Conservation (phyloP, 2,113 vertebrate species). For the Megaceryle maxima region DNA sequence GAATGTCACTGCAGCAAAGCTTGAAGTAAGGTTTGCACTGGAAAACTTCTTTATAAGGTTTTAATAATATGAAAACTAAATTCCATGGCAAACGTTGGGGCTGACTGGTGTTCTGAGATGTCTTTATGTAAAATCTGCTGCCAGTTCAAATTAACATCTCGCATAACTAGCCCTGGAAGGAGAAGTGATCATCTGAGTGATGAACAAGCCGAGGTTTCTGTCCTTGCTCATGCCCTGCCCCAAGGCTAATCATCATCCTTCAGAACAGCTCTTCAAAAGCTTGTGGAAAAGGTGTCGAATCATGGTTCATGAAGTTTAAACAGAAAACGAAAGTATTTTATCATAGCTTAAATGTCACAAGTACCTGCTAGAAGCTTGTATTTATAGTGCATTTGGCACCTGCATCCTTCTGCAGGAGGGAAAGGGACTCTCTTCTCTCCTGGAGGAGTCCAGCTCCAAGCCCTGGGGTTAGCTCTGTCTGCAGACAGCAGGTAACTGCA, state of each 20-base stretch:
- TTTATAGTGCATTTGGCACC: background rate
- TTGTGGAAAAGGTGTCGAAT: background rate
- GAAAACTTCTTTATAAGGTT: background rate
- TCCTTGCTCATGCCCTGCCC: slow-evolving; percentile 9
- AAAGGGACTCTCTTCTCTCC: background rate
- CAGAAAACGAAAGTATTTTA: background rate
- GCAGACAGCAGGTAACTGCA: background rate
- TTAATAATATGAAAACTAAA: background rate
- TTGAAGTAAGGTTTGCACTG: background rate
- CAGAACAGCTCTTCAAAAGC: background rate
- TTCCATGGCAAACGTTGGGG: background rate
- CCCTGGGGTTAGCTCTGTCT: background rate
- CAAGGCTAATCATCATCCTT: background rate
- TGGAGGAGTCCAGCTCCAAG: background rate
- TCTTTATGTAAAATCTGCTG: slow-evolving; percentile 20
- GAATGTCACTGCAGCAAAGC: background rate
- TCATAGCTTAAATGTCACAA: background rate
- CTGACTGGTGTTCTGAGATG: background rate
- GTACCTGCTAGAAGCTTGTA: background rate
- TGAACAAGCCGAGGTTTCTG: background rate
- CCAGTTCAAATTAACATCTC: slow-evolving; percentile 11
- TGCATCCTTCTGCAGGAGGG: background rate
- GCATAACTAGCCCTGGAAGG: background rate
- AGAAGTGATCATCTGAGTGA: background rate
- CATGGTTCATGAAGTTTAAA: background rate